These are phyloP conservation scores for Chrysina gloriosa DNA, from an alignment of 2,888 invertebrate genomes.

Conservation along the genomic window DNA sequence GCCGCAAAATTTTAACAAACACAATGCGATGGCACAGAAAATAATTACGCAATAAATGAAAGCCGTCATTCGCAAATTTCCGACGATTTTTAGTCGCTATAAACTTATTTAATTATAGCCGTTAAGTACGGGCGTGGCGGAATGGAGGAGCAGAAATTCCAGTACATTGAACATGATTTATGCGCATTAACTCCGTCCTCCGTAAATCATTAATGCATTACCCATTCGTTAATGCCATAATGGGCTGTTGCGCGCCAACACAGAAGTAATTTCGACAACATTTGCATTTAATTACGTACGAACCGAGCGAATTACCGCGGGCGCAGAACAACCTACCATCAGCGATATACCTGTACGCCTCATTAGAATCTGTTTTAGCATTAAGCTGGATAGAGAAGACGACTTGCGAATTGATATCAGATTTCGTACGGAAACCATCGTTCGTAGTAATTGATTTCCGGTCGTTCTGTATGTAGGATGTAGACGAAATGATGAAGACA, in stretches of 20 bases:
- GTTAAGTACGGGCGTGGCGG: conserved; percentile 14
- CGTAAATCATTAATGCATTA: conserved; percentile 35
- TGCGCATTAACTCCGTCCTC: conserved; percentile 31
- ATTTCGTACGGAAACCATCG: too few relatives aligned
- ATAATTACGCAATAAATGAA: conserved; percentile 16
- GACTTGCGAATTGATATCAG: too few relatives aligned
- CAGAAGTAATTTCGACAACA: conserved; percentile 29
- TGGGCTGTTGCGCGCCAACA: conserved; percentile 30
- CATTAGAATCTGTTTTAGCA: too few relatives aligned
- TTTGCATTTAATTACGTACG: conserved; percentile 25
- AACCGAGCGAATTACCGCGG: conserved; percentile 3
- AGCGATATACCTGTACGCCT: too few relatives aligned
- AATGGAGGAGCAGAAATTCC: conserved; percentile 20
- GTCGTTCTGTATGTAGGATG: too few relatives aligned
- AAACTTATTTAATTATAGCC: conserved; percentile 36
- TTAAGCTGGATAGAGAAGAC: too few relatives aligned
- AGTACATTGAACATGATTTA: conserved; percentile 38
- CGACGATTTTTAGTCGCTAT: conserved; percentile 27
- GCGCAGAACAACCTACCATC: too few relatives aligned
- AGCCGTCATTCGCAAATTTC: conserved; percentile 5
- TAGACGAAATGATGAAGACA: too few relatives aligned
- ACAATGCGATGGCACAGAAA: too few relatives aligned
- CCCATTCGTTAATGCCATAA: conserved; percentile 34
- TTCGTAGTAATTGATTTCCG: too few relatives aligned
- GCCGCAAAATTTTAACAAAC: too few relatives aligned